phyloP scores from a whole-genome alignment of 2,797 vertebrate species.

The Lerista edwardsae region DNA sequence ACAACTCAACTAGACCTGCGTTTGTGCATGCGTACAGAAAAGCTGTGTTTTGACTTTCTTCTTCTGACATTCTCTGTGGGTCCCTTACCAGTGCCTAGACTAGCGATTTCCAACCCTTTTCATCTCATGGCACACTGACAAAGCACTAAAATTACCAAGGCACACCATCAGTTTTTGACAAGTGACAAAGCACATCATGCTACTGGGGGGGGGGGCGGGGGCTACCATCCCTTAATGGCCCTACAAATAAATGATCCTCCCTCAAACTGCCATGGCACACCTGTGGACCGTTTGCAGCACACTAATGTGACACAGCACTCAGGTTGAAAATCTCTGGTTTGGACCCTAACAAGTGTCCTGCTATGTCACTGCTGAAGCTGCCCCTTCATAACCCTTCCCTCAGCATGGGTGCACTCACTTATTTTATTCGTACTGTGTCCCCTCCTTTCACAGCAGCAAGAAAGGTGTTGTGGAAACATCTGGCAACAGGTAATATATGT shows the following conservation, averaged over 20 bases:
- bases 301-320: too few relatives aligned
- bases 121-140: too few relatives aligned
- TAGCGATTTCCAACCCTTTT: too few relatives aligned
- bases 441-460: slow-evolving; percentile 77
- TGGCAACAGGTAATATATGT: slow-evolving; percentile 75
- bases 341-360: neutral
- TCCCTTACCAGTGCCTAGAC: neutral
- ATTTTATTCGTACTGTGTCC: slow-evolving; percentile 61
- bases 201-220: too few relatives aligned
- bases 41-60: neutral
- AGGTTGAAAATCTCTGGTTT: too few relatives aligned
- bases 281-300: too few relatives aligned
- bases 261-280: too few relatives aligned
- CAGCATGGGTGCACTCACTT: neutral
- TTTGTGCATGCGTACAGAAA: neutral
- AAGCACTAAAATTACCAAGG: too few relatives aligned
- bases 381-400: neutral
- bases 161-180: too few relatives aligned
- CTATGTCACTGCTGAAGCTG: neutral
- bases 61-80: neutral
- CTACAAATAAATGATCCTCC: too few relatives aligned
- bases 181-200: too few relatives aligned
- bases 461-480: slow-evolving; percentile 69
- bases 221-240: too few relatives aligned
- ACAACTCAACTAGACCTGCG: neutral